Conservation (phyloP, 2,888 invertebrate genomes). For the Stomorhina lunata region DNA sequence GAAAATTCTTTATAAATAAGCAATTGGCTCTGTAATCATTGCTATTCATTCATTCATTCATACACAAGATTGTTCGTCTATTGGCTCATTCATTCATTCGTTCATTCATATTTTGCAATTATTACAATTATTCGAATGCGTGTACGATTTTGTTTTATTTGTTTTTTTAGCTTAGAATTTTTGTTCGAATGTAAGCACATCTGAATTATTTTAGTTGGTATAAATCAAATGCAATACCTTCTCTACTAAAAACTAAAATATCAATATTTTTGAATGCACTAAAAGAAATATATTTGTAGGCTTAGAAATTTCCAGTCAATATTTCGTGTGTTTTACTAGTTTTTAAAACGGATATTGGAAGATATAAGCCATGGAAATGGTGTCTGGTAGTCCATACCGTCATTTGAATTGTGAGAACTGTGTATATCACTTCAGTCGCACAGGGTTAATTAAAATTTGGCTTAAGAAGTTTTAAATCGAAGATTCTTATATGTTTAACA, state of each 20-base stretch:
- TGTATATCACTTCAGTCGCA: too few relatives aligned
- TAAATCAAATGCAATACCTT: slow-evolving; percentile 18
- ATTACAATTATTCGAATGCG: slow-evolving; percentile 12
- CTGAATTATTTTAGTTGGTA: background rate
- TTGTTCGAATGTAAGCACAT: background rate
- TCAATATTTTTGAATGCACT: background rate
- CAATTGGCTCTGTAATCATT: slow-evolving; percentile 58
- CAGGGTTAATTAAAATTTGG: too few relatives aligned
- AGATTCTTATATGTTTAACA: too few relatives aligned
- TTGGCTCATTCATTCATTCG: background rate
- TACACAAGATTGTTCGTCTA: too few relatives aligned
- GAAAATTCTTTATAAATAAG: slow-evolving; percentile 32
- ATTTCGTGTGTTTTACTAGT: too few relatives aligned
- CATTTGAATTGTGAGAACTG: too few relatives aligned
- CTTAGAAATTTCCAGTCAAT: background rate
- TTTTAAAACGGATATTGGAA: too few relatives aligned
- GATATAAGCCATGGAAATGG: too few relatives aligned
- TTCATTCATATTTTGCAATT: slow-evolving; percentile 44
- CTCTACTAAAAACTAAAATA: background rate
- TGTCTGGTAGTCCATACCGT: too few relatives aligned
- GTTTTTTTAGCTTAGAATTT: background rate
- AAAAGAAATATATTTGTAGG: background rate
- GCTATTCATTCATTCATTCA: slow-evolving; percentile 35
- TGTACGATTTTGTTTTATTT: too few relatives aligned
- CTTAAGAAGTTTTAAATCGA: too few relatives aligned